phyloP scores from a whole-genome alignment of 2,888 invertebrate genomes.

The Mylabris sibirica region DNA sequence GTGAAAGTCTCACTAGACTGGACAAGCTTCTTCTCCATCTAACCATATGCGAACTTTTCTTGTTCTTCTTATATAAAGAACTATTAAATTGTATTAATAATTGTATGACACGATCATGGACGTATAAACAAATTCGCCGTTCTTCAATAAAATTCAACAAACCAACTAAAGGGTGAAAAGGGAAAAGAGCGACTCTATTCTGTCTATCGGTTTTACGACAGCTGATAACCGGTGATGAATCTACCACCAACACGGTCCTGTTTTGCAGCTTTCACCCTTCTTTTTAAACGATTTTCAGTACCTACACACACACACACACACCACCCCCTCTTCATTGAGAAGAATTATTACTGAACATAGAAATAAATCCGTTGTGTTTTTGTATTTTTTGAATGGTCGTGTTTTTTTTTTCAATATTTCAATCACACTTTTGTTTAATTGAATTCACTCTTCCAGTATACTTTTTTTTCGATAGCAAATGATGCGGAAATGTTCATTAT shows the following conservation, averaged over 20 bases:
- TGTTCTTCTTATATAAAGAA: not conserved
- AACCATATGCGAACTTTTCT: not conserved
- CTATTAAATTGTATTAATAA: slow-evolving; percentile 30
- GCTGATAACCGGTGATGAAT: slow-evolving; percentile 37
- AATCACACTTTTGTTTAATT: slow-evolving; percentile 18
- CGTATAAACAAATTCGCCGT: slow-evolving; percentile 7
- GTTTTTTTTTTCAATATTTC: slow-evolving; percentile 6
- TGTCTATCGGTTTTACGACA: slow-evolving; percentile 28
- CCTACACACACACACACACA: too few species aligned
- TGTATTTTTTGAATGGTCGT: too few species aligned
- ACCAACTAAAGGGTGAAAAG: not conserved
- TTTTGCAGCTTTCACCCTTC: slow-evolving; percentile 32
- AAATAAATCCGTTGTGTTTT: not conserved
- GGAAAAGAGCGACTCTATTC: slow-evolving; percentile 14
- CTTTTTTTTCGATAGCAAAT: not conserved
- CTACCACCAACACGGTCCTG: slow-evolving; percentile 23
- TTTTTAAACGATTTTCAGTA: slow-evolving; percentile 33
- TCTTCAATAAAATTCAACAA: not conserved
- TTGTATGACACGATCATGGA: slow-evolving; percentile 21
- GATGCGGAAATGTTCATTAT: slow-evolving; percentile 16
- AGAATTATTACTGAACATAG: slow-evolving; percentile 24
- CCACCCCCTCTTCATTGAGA: not conserved
- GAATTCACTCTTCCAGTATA: slow-evolving; percentile 11
- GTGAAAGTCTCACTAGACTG: not conserved
- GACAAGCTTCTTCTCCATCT: not conserved